Percentiles rank a stretch among this genome's conserved stretches.
Conservation (phyloP, 2,888 invertebrate species). For the Cantharis nigra region DNA sequence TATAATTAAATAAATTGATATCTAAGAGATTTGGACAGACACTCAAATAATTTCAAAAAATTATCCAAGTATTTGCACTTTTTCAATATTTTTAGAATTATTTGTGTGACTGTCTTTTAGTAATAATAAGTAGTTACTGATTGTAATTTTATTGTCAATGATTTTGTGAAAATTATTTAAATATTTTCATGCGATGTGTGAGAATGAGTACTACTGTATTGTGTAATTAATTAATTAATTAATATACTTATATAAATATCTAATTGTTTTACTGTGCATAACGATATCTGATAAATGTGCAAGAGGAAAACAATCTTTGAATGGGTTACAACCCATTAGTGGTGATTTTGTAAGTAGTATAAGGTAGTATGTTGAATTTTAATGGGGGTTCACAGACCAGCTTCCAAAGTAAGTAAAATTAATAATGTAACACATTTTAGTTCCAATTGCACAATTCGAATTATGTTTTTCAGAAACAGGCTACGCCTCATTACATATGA, state of each 20-base stretch:
- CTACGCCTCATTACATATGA: too few relatives aligned
- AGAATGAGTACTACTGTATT: conserved; percentile 44
- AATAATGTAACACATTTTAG: too few relatives aligned
- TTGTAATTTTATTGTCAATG: conserved; percentile 39
- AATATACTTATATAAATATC: conserved; percentile 38
- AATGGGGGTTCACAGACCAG: too few relatives aligned
- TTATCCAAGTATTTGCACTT: conserved; percentile 1
- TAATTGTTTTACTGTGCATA: background rate
- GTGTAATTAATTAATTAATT: conserved; percentile 47
- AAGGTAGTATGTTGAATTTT: too few relatives aligned
- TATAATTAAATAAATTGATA: conserved; percentile 33
- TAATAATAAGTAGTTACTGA: conserved; percentile 22
- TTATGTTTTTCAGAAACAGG: too few relatives aligned
- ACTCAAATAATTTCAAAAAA: background rate
- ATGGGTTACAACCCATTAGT: too few relatives aligned
- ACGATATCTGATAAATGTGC: background rate
- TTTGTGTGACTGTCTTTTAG: conserved; percentile 17
- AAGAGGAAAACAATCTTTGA: too few relatives aligned
- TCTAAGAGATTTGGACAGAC: conserved; percentile 17
- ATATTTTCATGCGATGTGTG: conserved; percentile 46
- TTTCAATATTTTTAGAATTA: background rate
- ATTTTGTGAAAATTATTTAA: conserved; percentile 38
- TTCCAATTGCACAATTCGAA: too few relatives aligned
- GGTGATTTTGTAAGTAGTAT: too few relatives aligned
- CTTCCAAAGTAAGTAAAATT: too few relatives aligned